Base-by-base conservation (phyloP, 2,797 vertebrate species). In the Peromyscus nudipes region DNA sequence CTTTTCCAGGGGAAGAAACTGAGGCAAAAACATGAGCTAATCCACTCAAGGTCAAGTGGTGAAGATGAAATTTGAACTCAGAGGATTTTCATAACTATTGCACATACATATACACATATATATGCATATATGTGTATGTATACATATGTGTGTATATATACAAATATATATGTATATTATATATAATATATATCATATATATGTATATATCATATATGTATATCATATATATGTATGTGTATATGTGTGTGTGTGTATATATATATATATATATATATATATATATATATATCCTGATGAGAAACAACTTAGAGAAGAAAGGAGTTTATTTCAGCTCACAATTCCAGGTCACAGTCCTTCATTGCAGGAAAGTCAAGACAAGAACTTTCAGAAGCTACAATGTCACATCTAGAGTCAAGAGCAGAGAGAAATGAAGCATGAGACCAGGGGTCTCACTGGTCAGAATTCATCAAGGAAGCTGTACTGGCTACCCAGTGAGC, bases 11-110 rank as follows among this genome's bases (percentile, higher is more conserved):
- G 4, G 2, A 64, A 43, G 31, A 90, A 82, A 21, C 13, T 55
- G 31, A 91, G 12, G 31, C 31, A 57, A 25, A 94, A 2, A 29
- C 21, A 21, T 76, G 31, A 77, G 79, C 10, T 62, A 52, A 62
- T 21, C 64, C n/a, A 21, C 25, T 13, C 55, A 64, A 46, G 29
- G 4, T 55, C 67, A 97, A 73, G 25, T 84, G 19, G 31, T 31
- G 13, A 29, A 46, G n/a, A 49, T 19, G 46, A 52, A 94, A 95
- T 95, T 89, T 83, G 6, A 95, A 82, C 34, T 93, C 73, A 95
- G 29, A 67, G 1, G 3, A 64, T 14, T 40, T 83, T 64, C 57
- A 83, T 64, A 43, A 19, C 81, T 64, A 14, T 64, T 83, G 37
- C 43, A 21, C 40, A 27, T 9, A 37, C 1, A 9, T 1, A 69